Evolutionary conservation across 2,888 invertebrate genomes (phyloP), one percentile per base, ranked within the genome.

Genomic region (Hypolimnas misippus): DNA sequence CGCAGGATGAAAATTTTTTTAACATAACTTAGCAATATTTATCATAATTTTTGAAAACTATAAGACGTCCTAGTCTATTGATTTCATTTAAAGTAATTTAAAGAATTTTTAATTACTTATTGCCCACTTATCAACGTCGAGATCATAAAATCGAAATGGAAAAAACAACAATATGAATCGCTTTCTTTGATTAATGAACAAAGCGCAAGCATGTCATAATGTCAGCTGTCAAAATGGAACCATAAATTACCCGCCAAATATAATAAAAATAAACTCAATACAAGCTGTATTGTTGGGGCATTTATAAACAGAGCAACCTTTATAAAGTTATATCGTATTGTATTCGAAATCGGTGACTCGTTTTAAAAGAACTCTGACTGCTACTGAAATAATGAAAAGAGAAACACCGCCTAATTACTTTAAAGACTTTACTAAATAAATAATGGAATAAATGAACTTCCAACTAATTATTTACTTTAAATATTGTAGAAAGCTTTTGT

Each of bases 181-280:
- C 65, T 68, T 69, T 66, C 66, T 66, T 66, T 73, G 69, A 73
- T 71, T 73, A 73, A 73, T 73, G 72, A 61, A 67, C 62, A 65
- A 62, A 68, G 57, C 62, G 65, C 59, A 55, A 66, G 66, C 70
- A 63, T 69, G 72, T 68, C 69, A 65, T 69, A 73, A 70, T 69
- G 71, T 73, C 70, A 68, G 70, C 72, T 69, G 72, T 71, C 72
- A 70, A 69, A 67, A 66, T 67, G 59, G 62, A 56, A 68, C 68
- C 66, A 69, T 73, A 71, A 71, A 73, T 73, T 73, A 68, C 62
- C 46, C 58, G 55, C 59, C 55, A 58, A 69, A 62, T 66, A 60
- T 64, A 65, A 55, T 54, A 63, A 66, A 66, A 66, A 61, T 61
- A 64, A 61, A 64, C 55, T 58, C 54, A 64, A 64, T 51, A 64